Conservation (phyloP, 2,797 vertebrate genomes). For the Hippocampus kuda region DNA sequence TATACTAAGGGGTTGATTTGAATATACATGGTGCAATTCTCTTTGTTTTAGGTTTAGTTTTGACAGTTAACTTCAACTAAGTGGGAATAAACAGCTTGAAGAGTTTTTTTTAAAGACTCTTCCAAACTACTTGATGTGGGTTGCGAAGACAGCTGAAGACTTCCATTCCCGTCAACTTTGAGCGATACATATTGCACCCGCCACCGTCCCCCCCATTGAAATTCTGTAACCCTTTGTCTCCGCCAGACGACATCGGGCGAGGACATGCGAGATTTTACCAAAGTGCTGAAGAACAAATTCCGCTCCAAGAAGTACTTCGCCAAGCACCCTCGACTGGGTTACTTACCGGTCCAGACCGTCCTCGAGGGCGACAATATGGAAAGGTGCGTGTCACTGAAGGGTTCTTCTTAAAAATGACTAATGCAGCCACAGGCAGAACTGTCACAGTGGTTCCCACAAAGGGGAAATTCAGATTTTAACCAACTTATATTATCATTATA, state of each 20-base stretch:
- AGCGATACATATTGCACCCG: background rate
- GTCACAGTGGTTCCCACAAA: no score
- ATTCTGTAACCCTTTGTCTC: background rate
- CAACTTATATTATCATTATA: no score
- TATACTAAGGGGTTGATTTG: no score
- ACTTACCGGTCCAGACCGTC: constrained; percentile 92
- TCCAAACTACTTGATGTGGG: background rate
- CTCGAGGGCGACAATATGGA: constrained; percentile 96
- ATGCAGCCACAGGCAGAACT: no score
- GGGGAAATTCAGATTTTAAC: no score
- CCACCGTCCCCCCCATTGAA: no score
- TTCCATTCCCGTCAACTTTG: background rate
- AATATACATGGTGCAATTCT: no score
- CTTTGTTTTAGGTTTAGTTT: no score
- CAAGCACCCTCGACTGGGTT: constrained; percentile 91
- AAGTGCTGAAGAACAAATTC: constrained; percentile 98
- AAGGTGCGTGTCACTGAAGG: constrained; percentile 72
- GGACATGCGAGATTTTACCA: constrained; percentile 95
- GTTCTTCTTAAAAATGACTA: background rate
- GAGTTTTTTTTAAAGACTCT: background rate
- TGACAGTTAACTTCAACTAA: no score
- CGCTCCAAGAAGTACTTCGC: constrained; percentile 96
- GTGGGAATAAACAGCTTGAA: background rate
- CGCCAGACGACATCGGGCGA: constrained; percentile 93
- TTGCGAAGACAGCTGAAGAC: background rate